These are phyloP conservation scores for Physella acuta DNA, from an alignment of 1,140 invertebrate species.

Conservation along the genomic window DNA sequence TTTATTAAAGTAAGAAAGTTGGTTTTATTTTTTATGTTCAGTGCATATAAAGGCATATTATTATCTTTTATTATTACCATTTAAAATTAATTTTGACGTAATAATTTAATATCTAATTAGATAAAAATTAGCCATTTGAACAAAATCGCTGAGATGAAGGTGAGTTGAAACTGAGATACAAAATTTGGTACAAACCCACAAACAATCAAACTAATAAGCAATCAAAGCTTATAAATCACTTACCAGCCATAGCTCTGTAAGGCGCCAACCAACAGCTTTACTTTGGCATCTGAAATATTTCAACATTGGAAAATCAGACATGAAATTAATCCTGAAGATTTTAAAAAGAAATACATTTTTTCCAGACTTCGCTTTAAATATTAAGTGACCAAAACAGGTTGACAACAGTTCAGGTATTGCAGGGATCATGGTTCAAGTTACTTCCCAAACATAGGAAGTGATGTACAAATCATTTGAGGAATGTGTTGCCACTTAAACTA, in stretches of 20 bases:
- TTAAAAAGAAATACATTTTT: neutral
- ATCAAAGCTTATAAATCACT: constrained; percentile 49
- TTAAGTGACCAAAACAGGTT: neutral
- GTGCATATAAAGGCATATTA: too few relatives aligned
- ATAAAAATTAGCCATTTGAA: neutral
- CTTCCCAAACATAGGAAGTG: neutral
- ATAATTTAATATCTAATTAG: neutral
- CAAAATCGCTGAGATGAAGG: too few relatives aligned
- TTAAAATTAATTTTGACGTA: neutral
- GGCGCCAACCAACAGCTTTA: constrained; percentile 83
- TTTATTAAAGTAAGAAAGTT: too few relatives aligned
- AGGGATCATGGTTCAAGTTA: constrained; percentile 1
- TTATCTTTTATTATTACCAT: neutral
- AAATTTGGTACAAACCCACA: neutral
- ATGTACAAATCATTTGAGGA: too few relatives aligned
- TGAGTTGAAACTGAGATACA: neutral
- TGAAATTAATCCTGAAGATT: neutral
- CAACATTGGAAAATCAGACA: neutral
- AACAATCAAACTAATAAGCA: neutral
- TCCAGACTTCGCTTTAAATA: neutral
- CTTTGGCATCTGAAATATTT: constrained; percentile 72
- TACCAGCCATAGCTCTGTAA: constrained; percentile 82
- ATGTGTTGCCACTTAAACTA: too few relatives aligned
- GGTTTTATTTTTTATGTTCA: too few relatives aligned
- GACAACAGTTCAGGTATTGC: neutral